Base-by-base conservation (phyloP, 1,140 invertebrate genomes). In the Pissodes strobi region DNA sequence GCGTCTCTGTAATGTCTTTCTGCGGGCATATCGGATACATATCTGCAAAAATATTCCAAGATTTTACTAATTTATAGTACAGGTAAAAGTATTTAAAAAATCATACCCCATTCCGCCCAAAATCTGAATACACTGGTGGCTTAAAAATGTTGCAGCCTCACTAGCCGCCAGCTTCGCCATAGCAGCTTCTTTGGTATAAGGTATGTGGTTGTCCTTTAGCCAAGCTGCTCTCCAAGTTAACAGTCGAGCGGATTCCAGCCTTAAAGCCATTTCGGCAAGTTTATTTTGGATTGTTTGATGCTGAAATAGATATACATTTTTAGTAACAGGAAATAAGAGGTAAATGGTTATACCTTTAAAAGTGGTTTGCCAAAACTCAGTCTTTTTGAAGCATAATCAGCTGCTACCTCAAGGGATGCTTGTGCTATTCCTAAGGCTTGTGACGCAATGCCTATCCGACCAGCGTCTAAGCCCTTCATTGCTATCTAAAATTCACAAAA, bases 141-240 rank as follows among this genome's bases (percentile, higher is more conserved):
- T 85, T 68, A 88, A 85, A 77, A 89, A 94, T 8, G 95, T 98
- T 18, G 95, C 94, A 37, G 94, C 87, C 81, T 98, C 95, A 0
- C 94, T 97, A 21, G 94, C 94, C 13, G 91, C 88, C 56, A 98
- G 79, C 79, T 98, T 98, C 1, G 94, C 95, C 94, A 98, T 97
- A 2, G 96, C 94, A 9, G 95, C 94, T 82, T 95, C 92, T 81
- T 97, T 98, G 2, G 93, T 91, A 74, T 85, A 97, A 0, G 88
- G 82, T 78, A 90, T 85, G 17, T 89, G 87, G 60, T 86, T 86
- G 79, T 97, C 95, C 79, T 96, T 97, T 2, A 97, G 79, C 78
- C 87, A 87, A 23, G 95, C 93, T 6, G 95, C 94, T 64, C 92
- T 86, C 90, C 93, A 97, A 0, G 92, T 96, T 1, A 98, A 80